Conservation (phyloP, 2,888 invertebrate genomes). For the Aporophyla nigra region DNA sequence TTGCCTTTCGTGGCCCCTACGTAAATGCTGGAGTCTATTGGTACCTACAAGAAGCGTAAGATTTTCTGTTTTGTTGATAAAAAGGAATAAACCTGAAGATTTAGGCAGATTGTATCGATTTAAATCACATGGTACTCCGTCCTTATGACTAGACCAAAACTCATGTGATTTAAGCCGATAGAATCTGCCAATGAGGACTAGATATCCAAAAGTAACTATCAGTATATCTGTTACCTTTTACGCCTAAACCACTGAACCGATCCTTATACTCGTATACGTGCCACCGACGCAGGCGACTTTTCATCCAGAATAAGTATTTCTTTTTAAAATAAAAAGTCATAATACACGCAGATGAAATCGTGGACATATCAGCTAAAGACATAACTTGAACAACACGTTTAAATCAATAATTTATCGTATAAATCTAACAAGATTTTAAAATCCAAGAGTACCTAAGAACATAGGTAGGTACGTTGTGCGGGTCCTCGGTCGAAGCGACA, state of each 20-base stretch:
- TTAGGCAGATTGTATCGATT: no score
- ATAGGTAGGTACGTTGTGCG: conserved; percentile 3
- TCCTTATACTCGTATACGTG: no score
- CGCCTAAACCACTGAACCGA: no score
- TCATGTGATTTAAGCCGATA: background rate
- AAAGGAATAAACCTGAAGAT: conserved; percentile 11
- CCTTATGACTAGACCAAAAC: no score
- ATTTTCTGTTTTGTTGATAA: background rate
- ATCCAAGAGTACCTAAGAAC: background rate
- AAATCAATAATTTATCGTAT: background rate
- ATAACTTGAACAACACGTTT: background rate
- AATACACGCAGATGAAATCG: no score
- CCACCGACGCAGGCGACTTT: no score
- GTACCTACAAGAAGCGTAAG: background rate
- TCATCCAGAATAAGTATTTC: no score
- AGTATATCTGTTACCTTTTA: no score
- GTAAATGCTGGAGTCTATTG: conserved; percentile 2
- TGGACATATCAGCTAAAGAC: background rate
- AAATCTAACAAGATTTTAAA: conserved; percentile 6
- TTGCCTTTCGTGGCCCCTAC: conserved; percentile 6
- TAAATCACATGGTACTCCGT: no score
- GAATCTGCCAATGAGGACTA: background rate
- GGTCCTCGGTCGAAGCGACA: conserved; percentile 18
- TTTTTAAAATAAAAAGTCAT: no score
- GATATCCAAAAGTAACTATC: background rate